Conservation (phyloP, 2,113 vertebrate species). For the Poeciliopsis retropinna region DNA sequence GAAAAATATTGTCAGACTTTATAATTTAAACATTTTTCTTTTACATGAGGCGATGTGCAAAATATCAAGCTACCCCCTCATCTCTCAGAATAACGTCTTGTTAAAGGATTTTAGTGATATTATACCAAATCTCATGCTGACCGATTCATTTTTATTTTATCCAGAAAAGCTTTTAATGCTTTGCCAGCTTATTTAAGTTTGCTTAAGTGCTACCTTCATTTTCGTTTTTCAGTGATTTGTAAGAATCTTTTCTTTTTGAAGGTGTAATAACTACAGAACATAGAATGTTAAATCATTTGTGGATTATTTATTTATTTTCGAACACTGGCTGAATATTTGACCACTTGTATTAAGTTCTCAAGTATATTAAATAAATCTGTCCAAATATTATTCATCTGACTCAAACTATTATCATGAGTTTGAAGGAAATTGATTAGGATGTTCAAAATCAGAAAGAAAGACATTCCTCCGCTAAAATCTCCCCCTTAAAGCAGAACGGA, state of each 20-base stretch:
- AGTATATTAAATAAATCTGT: too few relatives aligned
- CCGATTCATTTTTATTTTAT: neutral
- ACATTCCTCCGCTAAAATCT: neutral
- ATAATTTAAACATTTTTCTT: neutral
- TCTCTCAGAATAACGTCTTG: neutral
- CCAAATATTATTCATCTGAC: neutral
- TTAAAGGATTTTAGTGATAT: neutral
- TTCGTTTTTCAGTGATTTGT: neutral
- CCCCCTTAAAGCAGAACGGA: neutral
- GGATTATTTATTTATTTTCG: too few relatives aligned
- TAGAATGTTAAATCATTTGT: neutral
- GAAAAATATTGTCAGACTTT: neutral
- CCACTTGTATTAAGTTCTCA: too few relatives aligned
- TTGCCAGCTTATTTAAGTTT: neutral
- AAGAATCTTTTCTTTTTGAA: neutral
- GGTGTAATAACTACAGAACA: neutral
- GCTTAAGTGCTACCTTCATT: neutral
- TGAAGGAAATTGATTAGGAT: neutral
- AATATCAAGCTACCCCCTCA: neutral
- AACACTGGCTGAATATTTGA: too few relatives aligned
- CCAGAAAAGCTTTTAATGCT: neutral
- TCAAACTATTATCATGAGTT: neutral
- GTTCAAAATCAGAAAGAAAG: neutral
- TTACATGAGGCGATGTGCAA: neutral
- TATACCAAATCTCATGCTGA: neutral